Evolutionary conservation across 2,888 invertebrate species (phyloP).

Genomic region (Orthosia incerta): DNA sequence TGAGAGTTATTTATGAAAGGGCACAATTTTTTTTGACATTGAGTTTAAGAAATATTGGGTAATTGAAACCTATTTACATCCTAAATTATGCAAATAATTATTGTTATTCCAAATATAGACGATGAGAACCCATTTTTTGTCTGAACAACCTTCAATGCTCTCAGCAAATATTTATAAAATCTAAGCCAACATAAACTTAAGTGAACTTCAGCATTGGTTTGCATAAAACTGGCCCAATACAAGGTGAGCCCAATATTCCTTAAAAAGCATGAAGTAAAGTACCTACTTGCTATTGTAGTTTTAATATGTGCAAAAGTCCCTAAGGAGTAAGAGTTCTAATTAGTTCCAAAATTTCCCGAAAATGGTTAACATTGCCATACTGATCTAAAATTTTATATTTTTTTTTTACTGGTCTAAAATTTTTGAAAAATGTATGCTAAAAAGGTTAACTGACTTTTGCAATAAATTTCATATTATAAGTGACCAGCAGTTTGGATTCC

Average conservation of each 20-base stretch:
- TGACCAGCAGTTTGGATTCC: too few relatives aligned
- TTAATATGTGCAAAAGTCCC: background rate
- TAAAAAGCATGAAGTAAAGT: background rate
- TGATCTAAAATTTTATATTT: too few relatives aligned
- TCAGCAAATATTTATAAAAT: background rate
- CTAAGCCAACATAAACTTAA: background rate
- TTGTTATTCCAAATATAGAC: background rate
- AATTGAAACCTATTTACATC: background rate
- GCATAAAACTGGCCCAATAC: background rate
- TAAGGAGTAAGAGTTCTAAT: conserved; percentile 21
- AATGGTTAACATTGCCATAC: conserved; percentile 8
- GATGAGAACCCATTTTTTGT: conserved; percentile 6
- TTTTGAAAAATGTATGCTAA: too few relatives aligned
- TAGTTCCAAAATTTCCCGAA: conserved; percentile 21
- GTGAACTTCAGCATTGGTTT: background rate
- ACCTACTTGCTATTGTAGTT: background rate
- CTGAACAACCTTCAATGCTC: background rate
- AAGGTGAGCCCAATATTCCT: background rate
- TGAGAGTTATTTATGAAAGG: too few relatives aligned
- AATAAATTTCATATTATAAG: too few relatives aligned
- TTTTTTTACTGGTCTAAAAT: too few relatives aligned
- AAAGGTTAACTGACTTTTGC: too few relatives aligned
- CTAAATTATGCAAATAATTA: background rate
- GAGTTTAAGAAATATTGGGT: too few relatives aligned
- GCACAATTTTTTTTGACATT: too few relatives aligned